Base-by-base conservation (phyloP, 2,797 vertebrate genomes). In the Sebastes steindachneri region DNA sequence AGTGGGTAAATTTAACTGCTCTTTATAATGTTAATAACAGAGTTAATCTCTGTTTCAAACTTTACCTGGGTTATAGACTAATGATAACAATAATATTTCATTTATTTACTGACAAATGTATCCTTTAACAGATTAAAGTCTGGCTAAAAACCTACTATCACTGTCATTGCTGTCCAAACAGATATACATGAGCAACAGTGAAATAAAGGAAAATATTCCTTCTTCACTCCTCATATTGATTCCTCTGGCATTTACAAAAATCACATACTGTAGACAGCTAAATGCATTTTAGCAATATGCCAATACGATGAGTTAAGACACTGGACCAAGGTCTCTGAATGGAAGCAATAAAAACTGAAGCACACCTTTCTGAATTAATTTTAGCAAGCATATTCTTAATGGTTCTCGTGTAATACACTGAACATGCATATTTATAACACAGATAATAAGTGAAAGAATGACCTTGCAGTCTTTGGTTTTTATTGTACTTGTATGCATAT, bases 341-440 rank as follows among this genome's bases (percentile, higher is more conserved):
- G 48, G 67, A 87, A 94, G 92, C 93, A 94, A 94, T 94, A 93
- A 89, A 78, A 59, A 73, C 26, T 78, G 25, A 89, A 85, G 83
- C 64, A 85, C 84, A 85, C 3, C 17, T 85, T 74, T 73, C 37
- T 68, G 11, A 68, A 79, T 74, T 14, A 1, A 26, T 71, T 68
- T 41, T 35, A 69, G n/a, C 1, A n/a, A 64, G 9, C 12, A 48
- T 72, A 12, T 65, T 68, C 28, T 10, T 28, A 23, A 60, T 68
- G 10, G 33, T 66, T 78, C 9, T 67, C 14, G 71, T 48, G 23
- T 73, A 53, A 77, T 26, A 59, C 28, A 68, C 25, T 78, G 45
- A 82, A 77, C 35, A 70, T 71, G 68, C 58, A 84, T 35, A 76
- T 72, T 29, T 51, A 79, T 77, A n/a, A 33, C 26, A 83, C 17